These are phyloP conservation scores for Poeciliopsis turrubarensis DNA, from an alignment of 2,113 vertebrate species.

Conservation along the genomic window DNA sequence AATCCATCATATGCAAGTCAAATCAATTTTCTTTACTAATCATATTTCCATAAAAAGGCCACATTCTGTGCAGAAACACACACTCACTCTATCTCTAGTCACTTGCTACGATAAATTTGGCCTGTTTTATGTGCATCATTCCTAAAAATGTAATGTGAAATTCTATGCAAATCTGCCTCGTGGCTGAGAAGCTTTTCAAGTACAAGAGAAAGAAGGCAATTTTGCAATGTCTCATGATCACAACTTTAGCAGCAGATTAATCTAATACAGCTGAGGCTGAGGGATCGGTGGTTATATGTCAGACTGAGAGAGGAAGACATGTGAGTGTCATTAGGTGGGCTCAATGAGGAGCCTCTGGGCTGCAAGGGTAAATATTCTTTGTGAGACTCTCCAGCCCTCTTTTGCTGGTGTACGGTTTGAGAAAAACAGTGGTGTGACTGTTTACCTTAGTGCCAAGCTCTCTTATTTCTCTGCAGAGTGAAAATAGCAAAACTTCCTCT, in stretches of 20 bases:
- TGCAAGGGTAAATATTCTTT: conserved; percentile 28
- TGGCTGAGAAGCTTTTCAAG: conserved; percentile 28
- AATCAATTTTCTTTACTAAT: conserved; percentile 2
- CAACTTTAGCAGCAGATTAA: conserved; percentile 49
- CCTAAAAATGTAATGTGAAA: conserved; percentile 13
- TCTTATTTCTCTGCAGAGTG: conserved; percentile 7
- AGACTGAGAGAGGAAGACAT: conserved; percentile 54
- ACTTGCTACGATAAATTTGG: background rate
- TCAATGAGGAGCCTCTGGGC: conserved; percentile 37
- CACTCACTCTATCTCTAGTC: background rate
- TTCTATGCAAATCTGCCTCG: conserved; percentile 13
- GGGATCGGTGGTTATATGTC: conserved; percentile 49
- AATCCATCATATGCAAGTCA: background rate
- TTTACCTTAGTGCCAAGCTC: conserved; percentile 24
- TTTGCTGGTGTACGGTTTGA: conserved; percentile 20
- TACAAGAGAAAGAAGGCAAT: conserved; percentile 33
- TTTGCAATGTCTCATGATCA: conserved; percentile 62
- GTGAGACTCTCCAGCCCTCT: background rate
- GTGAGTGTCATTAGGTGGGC: conserved; percentile 66
- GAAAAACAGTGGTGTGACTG: conserved; percentile 35
- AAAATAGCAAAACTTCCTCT: conserved; percentile 28
- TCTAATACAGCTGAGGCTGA: conserved; percentile 50
- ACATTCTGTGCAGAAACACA: background rate
- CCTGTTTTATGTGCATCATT: background rate
- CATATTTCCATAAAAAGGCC: background rate